These are phyloP conservation scores for Thaleichthys pacificus DNA, from an alignment of 2,797 vertebrate genomes.

Conservation along the genomic window DNA sequence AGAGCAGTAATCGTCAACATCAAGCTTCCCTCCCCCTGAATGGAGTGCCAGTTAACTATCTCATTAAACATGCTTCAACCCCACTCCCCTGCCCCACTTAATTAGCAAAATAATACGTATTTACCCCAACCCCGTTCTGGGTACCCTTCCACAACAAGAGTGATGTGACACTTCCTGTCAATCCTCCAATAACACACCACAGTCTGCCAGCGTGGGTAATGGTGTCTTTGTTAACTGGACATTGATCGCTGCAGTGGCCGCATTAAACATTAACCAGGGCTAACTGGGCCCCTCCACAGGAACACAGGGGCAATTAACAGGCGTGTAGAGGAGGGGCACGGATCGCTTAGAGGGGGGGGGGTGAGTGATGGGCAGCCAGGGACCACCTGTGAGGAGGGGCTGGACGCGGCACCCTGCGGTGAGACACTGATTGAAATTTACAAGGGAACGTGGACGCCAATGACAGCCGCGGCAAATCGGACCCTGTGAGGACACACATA, in stretches of 20 bases:
- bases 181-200: slow-evolving; percentile 25
- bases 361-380: slow-evolving; percentile 58
- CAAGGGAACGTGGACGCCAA: slow-evolving; percentile 52
- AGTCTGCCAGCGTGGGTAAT: slow-evolving; percentile 22
- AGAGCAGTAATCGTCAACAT: too few species aligned
- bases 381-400: slow-evolving; percentile 70
- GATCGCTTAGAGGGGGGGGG: slow-evolving; percentile 52
- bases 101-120: slow-evolving; percentile 63
- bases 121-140: slow-evolving; percentile 47
- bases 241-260: slow-evolving; percentile 68
- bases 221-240: slow-evolving; percentile 62
- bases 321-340: slow-evolving; percentile 51
- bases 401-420: slow-evolving; percentile 63
- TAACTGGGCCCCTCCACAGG: slow-evolving; percentile 50
- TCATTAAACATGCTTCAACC: slow-evolving; percentile 54
- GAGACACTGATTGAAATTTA: slow-evolving; percentile 72
- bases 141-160: slow-evolving; percentile 38
- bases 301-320: slow-evolving; percentile 69
- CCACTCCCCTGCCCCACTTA: slow-evolving; percentile 64
- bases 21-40: too few species aligned
- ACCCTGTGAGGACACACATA: slow-evolving; percentile 39
- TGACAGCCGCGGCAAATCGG: slow-evolving; percentile 60
- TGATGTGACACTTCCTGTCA: slow-evolving; percentile 60
- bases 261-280: slow-evolving; percentile 71
- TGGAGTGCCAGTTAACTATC: slow-evolving; percentile 55